phyloP scores from a whole-genome alignment of 2,888 invertebrate species.

The Agrilus cyanescens region DNA sequence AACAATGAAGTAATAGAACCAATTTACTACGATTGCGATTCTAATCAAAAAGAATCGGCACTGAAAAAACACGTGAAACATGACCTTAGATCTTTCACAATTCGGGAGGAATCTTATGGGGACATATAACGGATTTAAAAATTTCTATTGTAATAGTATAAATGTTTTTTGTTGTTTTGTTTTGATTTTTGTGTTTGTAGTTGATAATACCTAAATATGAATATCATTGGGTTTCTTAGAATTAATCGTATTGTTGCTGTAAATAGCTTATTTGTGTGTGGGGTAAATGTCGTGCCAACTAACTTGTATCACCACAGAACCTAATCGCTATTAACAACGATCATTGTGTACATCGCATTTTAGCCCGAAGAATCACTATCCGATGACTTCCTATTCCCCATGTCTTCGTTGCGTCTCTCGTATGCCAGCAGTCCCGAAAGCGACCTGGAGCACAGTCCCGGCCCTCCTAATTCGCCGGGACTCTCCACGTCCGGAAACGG shows the following conservation, averaged over 20 bases:
- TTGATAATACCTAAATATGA: neutral
- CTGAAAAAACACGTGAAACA: neutral
- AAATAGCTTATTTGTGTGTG: neutral
- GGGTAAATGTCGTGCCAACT: constrained; percentile 4
- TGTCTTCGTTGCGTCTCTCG: constrained; percentile 88
- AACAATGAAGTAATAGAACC: neutral
- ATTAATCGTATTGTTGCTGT: neutral
- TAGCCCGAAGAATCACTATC: constrained; percentile 94
- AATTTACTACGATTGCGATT: constrained; percentile 4
- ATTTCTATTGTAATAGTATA: neutral
- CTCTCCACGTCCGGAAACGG: constrained; percentile 44
- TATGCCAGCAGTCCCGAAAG: constrained; percentile 95
- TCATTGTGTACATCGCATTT: constrained; percentile 25
- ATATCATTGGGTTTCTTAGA: neutral
- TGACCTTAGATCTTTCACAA: constrained; percentile 10
- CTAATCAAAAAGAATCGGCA: constrained; percentile 1
- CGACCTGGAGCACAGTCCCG: constrained; percentile 79
- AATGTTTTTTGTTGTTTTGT: neutral
- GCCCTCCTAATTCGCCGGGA: constrained; percentile 46
- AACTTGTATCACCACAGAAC: constrained; percentile 1
- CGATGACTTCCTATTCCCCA: constrained; percentile 98
- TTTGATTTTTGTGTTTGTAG: constrained; percentile 3
- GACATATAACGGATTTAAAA: constrained; percentile 12
- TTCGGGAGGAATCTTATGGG: constrained; percentile 15
- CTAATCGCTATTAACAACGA: constrained; percentile 9